Percentiles rank a stretch among this genome's conserved stretches.
Conservation (phyloP, 1,140 invertebrate species). For the Brachionus rotundiformis region DNA sequence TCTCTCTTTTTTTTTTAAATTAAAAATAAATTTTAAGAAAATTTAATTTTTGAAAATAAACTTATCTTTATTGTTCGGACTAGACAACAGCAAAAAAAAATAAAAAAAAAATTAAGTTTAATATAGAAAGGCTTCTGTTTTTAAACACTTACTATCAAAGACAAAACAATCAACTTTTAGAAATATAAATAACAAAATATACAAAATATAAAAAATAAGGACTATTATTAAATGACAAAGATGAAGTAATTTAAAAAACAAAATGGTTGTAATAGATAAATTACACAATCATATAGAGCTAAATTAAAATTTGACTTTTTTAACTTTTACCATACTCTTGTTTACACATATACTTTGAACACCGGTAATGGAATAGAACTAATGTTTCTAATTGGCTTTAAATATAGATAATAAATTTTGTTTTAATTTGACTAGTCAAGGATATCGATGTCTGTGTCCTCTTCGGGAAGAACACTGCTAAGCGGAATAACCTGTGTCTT, state of each 20-base stretch:
- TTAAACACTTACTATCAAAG: neutral
- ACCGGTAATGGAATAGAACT: neutral
- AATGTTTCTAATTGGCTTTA: neutral
- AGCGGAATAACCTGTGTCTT: slow-evolving; percentile 56
- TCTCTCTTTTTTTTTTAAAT: no score
- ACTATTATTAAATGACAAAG: neutral
- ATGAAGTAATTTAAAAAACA: neutral
- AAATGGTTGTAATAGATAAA: neutral
- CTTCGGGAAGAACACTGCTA: slow-evolving; percentile 26
- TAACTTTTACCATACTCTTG: neutral
- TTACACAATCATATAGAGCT: neutral
- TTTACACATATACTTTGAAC: neutral
- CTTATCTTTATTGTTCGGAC: slow-evolving; percentile 3
- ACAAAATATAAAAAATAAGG: neutral
- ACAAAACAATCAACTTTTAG: neutral
- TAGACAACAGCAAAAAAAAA: neutral
- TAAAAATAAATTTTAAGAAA: no score
- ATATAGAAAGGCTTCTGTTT: neutral
- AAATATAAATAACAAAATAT: neutral
- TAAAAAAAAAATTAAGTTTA: neutral
- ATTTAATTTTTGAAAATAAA: no score
- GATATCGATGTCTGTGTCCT: slow-evolving; percentile 57
- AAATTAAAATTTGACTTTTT: neutral
- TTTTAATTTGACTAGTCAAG: slow-evolving; percentile 51
- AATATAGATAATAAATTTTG: no score